A percentile compares a stretch with the other conserved stretches of the same genome.
Conservation (phyloP, 1,140 invertebrate genomes). For the Drosophila sechellia region DNA sequence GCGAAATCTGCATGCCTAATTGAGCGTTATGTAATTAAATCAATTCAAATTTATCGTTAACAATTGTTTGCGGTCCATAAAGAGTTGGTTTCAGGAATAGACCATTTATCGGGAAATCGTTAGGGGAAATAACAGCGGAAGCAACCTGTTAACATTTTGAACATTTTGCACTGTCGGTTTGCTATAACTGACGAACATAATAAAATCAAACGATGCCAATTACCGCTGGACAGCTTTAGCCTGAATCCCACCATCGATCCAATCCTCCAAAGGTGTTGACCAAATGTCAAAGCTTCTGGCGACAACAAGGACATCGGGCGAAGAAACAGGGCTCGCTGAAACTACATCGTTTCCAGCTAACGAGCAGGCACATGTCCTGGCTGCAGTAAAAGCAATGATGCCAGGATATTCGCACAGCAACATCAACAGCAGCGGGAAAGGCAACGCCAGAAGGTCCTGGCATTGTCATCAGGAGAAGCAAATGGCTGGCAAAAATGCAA, state of each 20-base stretch:
- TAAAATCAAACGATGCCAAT: slow-evolving; percentile 19
- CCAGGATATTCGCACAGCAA: slow-evolving; percentile 54
- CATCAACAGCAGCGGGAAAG: neutral
- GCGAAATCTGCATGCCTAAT: slow-evolving; percentile 42
- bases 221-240: slow-evolving; percentile 17
- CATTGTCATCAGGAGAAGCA: slow-evolving; percentile 32
- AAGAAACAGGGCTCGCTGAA: slow-evolving; percentile 16
- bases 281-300: slow-evolving; percentile 46
- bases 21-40: slow-evolving; percentile 44
- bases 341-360: slow-evolving; percentile 45
- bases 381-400: slow-evolving; percentile 51
- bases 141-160: slow-evolving; percentile 14
- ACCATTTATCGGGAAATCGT: neutral
- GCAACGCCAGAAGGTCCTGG: slow-evolving; percentile 32
- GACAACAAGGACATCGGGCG: slow-evolving; percentile 15
- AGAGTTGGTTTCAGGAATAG: neutral
- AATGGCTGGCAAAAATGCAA: slow-evolving; percentile 56
- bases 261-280: slow-evolving; percentile 27
- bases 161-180: slow-evolving; percentile 5
- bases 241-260: neutral
- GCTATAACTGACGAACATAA: neutral
- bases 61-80: slow-evolving; percentile 21
- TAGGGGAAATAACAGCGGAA: slow-evolving; percentile 2
- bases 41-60: slow-evolving; percentile 28
- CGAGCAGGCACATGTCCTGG: slow-evolving; percentile 45